Base-by-base conservation (phyloP, 2,888 invertebrate species). In the Steinernema carpocapsae region DNA sequence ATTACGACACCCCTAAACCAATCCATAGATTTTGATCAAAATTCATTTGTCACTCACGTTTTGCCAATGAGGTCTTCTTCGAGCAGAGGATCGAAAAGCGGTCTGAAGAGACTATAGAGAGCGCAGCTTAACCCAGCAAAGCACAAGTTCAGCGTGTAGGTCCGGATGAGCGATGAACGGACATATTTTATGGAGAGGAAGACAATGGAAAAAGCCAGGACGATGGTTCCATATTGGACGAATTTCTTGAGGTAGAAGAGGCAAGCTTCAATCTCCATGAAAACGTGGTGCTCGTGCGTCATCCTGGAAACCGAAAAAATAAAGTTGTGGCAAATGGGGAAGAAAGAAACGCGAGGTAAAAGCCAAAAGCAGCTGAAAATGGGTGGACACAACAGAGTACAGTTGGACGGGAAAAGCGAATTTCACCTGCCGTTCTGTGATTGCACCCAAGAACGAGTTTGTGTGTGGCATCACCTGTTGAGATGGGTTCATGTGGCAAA, bases 251-350 rank as follows among this genome's bases (percentile, higher is more conserved):
- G 1, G 64, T 64, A 64, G 17, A 29, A 29, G 32, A 64, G 29
- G 64, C 32, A 64, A 12, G 14, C n/a, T n/a, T 64, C 64, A 17
- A 64, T 29, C 17, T 64, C 64, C 29, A 32, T 32, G 32, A 64
- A 64, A n/a, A 64, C 64, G 64, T 37, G 64, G 37, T 64, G 64
- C 17, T 64, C 64, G 64, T 64, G 64, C 17, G 29, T 29, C 64
- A 64, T 64, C 22, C 37, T 37, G 37, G n/a, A n/a, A n/a, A n/a
- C n/a, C n/a, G n/a, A n/a, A n/a, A n/a, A n/a, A n/a, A n/a, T n/a
- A n/a, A n/a, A n/a, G n/a, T n/a, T n/a, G n/a, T n/a, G n/a, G n/a
- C n/a, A n/a, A n/a, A n/a, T n/a, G n/a, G n/a, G n/a, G n/a, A n/a
- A 37, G 37, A 37, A 37, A 37, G 37, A 37, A 37, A 37, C 37